A percentile compares a stretch with the other conserved stretches of the same genome.
Evolutionary conservation across 2,888 invertebrate species (phyloP).

Genomic region (Trachelus troglodyta): DNA sequence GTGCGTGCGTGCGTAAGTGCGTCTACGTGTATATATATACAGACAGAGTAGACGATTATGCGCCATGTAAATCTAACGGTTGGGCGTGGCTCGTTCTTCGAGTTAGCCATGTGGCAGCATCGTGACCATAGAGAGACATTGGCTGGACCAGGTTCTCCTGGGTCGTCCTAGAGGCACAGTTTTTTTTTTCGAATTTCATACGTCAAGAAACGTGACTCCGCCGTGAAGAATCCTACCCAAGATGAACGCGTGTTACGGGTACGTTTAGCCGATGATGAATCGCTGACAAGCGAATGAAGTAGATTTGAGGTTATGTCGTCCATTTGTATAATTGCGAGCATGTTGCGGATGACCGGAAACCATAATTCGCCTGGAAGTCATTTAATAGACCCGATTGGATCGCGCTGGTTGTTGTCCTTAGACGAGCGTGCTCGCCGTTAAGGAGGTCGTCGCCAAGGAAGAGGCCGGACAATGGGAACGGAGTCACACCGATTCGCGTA

Average conservation of each 20-base stretch:
- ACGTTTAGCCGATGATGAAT: not conserved
- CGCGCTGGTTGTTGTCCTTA: not conserved
- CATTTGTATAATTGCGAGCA: not conserved
- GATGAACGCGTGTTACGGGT: not conserved
- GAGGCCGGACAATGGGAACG: constrained; percentile 4
- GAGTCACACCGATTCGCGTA: not conserved
- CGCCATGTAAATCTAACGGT: constrained; percentile 40
- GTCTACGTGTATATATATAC: not conserved
- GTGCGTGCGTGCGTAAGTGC: not conserved
- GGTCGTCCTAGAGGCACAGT: not conserved
- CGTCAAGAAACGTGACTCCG: not conserved
- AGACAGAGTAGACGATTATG: not conserved
- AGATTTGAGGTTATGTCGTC: not conserved
- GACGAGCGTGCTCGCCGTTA: not conserved
- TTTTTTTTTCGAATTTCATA: not conserved
- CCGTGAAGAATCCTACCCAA: not conserved
- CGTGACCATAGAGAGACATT: not conserved
- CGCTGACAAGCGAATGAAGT: not conserved
- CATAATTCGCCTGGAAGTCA: not conserved
- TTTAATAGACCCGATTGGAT: not conserved
- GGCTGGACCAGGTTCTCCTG: not conserved
- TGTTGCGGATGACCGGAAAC: not conserved
- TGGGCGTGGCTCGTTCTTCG: constrained; percentile 41
- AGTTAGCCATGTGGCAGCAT: not conserved
- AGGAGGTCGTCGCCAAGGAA: constrained; percentile 4